Conservation (phyloP, 2,888 invertebrate species). For the Zygaena filipendulae region DNA sequence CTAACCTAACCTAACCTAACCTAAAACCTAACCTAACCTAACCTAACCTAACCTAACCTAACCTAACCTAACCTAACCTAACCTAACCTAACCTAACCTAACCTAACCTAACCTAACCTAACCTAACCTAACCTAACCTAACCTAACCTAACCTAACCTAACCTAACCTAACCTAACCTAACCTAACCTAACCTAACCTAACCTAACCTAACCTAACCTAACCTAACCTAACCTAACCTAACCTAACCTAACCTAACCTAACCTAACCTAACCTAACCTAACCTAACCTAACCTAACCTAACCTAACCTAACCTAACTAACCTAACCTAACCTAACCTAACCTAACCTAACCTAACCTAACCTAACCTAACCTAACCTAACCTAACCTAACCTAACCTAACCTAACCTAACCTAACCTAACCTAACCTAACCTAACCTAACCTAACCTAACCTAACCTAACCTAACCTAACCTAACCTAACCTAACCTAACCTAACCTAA, state of each 20-base stretch:
- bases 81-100: slow-evolving; percentile 11
- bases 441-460: slow-evolving; percentile 14
- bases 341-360: slow-evolving; percentile 15
- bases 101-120: slow-evolving; percentile 11
- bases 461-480: slow-evolving; percentile 14
- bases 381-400: slow-evolving; percentile 10
- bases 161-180: slow-evolving; percentile 18
- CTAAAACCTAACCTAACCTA: slow-evolving; percentile 16
- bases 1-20: slow-evolving; percentile 17
- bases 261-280: slow-evolving; percentile 15
- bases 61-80: slow-evolving; percentile 13
- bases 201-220: slow-evolving; percentile 22
- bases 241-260: slow-evolving; percentile 18
- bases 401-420: slow-evolving; percentile 9
- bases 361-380: slow-evolving; percentile 16
- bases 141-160: slow-evolving; percentile 18
- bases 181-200: slow-evolving; percentile 18
- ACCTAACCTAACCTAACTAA: slow-evolving; percentile 21
- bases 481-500: slow-evolving; percentile 11
- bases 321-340: slow-evolving; percentile 16
- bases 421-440: slow-evolving; percentile 8
- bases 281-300: slow-evolving; percentile 20
- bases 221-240: slow-evolving; percentile 20
- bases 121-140: slow-evolving; percentile 18
- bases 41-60: slow-evolving; percentile 12